Evolutionary conservation across 2,888 invertebrate species (phyloP).

Genomic region (Synergus umbraculus): DNA sequence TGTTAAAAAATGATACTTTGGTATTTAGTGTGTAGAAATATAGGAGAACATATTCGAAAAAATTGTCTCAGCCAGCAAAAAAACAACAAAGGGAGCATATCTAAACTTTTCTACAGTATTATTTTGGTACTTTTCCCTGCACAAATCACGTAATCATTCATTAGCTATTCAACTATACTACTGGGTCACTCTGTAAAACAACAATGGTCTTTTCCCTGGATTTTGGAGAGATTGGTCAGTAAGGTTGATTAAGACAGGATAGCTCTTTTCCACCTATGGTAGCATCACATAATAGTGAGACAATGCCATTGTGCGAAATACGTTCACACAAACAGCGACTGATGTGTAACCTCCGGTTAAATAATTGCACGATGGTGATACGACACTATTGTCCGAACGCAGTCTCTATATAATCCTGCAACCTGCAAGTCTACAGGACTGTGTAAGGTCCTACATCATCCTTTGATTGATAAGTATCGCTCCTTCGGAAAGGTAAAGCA

Average conservation of each 20-base stretch:
- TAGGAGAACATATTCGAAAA: too few relatives aligned
- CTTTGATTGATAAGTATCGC: not conserved
- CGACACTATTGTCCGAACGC: slow-evolving; percentile 25
- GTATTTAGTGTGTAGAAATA: too few relatives aligned
- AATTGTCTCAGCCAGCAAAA: too few relatives aligned
- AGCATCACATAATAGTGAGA: slow-evolving; percentile 16
- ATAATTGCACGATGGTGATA: slow-evolving; percentile 22
- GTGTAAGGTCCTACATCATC: not conserved
- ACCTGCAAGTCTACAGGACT: not conserved
- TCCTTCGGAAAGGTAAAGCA: too few relatives aligned
- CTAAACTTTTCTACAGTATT: too few relatives aligned
- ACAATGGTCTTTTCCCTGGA: not conserved
- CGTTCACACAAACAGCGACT: slow-evolving; percentile 16
- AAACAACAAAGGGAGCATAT: too few relatives aligned
- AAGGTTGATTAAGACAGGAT: slow-evolving; percentile 1
- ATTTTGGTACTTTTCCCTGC: too few relatives aligned
- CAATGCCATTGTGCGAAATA: slow-evolving; percentile 2
- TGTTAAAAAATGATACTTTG: too few relatives aligned
- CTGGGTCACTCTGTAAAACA: not conserved
- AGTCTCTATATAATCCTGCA: not conserved
- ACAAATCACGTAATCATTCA: not conserved
- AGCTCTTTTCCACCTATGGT: not conserved
- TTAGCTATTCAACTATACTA: not conserved
- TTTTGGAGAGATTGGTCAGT: not conserved
- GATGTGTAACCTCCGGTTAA: slow-evolving; percentile 29